These are phyloP conservation scores for Sprattus sprattus DNA, from an alignment of 2,113 vertebrate genomes.

Conservation along the genomic window DNA sequence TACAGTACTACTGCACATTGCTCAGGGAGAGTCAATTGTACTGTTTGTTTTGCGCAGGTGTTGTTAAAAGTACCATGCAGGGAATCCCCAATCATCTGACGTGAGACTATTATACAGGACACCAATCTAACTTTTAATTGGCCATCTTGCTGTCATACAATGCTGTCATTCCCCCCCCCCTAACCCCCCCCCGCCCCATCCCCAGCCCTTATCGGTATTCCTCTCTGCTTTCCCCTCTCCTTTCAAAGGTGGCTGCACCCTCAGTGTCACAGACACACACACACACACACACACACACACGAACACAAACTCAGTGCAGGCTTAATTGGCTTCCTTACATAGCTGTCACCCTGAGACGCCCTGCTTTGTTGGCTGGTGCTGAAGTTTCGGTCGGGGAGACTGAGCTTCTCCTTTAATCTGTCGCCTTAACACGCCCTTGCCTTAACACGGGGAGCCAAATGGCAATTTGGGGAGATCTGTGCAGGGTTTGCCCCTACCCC, in stretches of 20 bases:
- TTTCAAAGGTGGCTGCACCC: no score
- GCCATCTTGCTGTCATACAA: constrained; percentile 1
- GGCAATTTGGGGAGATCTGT: no score
- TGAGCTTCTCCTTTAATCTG: no score
- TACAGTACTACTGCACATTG: background rate
- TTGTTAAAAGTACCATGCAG: background rate
- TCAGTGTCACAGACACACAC: no score
- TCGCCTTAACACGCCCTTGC: no score
- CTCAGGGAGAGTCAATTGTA: background rate
- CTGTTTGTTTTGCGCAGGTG: constrained; percentile 5
- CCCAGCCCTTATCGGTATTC: background rate
- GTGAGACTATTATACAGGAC: background rate
- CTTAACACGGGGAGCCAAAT: no score
- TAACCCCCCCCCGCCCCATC: background rate
- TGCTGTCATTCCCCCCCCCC: background rate
- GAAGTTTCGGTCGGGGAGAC: no score
- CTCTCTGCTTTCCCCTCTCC: background rate
- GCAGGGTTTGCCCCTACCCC: no score
- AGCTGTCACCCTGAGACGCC: no score
- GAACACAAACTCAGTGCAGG: no score
- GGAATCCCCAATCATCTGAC: background rate
- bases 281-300: no score
- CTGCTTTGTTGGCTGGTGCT: no score
- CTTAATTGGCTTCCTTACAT: background rate
- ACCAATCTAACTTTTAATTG: constrained; percentile 4